A percentile compares a stretch with the other conserved stretches of the same genome.
phyloP scores from a whole-genome alignment of 2,888 invertebrate genomes.

The Tetanocera ferruginea region DNA sequence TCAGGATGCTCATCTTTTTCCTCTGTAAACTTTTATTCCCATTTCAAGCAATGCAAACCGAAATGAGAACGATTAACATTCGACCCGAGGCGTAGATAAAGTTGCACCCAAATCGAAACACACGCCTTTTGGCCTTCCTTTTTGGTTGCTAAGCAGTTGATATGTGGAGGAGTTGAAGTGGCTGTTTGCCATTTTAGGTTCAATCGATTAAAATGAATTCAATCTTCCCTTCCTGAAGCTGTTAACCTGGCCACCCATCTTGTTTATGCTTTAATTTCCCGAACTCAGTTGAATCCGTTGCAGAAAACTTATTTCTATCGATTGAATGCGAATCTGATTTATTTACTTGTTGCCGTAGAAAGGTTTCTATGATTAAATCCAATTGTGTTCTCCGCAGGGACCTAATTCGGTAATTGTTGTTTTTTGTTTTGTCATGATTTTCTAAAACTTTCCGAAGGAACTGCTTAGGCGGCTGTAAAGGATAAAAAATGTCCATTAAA shows the following conservation, averaged over 20 bases:
- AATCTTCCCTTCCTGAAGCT: background rate
- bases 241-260: background rate
- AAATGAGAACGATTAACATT: slow-evolving; percentile 39
- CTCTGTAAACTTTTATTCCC: background rate
- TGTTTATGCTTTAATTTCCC: background rate
- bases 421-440: background rate
- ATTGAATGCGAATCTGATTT: background rate
- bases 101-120: background rate
- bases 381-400: slow-evolving; percentile 16
- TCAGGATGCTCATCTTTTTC: background rate
- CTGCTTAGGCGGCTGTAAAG: no score
- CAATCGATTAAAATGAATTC: background rate
- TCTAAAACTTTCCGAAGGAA: no score
- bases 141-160: slow-evolving; percentile 11
- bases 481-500: no score
- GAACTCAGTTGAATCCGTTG: background rate
- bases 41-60: slow-evolving; percentile 3
- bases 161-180: background rate
- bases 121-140: slow-evolving; percentile 11
- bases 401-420: background rate
- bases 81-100: slow-evolving; percentile 29
- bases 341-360: background rate
- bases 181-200: background rate
- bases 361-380: slow-evolving; percentile 16
- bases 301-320: background rate